These are phyloP conservation scores for Rafetus swinhoei DNA, from an alignment of 2,113 vertebrate species.

Conservation along the genomic window DNA sequence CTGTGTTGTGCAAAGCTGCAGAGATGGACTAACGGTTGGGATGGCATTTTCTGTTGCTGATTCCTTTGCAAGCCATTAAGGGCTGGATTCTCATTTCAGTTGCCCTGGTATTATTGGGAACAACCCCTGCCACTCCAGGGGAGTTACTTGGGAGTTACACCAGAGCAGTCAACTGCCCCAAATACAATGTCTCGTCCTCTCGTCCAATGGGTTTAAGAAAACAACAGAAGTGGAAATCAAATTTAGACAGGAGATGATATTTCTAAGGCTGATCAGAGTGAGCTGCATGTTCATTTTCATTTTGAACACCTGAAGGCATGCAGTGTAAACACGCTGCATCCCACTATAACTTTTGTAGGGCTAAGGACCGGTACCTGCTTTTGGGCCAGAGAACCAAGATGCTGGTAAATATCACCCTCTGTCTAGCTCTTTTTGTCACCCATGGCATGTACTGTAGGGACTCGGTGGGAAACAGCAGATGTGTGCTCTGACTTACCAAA, in stretches of 20 bases:
- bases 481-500: constrained; percentile 3
- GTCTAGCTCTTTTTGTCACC: neutral
- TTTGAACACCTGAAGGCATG: neutral
- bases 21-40: neutral
- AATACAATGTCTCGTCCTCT: neutral
- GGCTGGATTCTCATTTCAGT: neutral
- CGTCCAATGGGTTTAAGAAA: neutral
- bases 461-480: neutral
- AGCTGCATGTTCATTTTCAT: neutral
- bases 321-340: constrained; percentile 11
- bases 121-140: neutral
- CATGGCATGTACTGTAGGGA: neutral
- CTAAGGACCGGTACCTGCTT: neutral
- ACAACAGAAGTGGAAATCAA: neutral
- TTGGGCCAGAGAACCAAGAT: constrained; percentile 2
- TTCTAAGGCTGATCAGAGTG: constrained; percentile 2
- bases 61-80: neutral
- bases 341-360: neutral
- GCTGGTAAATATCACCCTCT: constrained; percentile 18
- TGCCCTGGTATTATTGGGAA: neutral
- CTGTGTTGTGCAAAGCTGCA: neutral
- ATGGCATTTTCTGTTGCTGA: fast-evolving
- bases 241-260: constrained; percentile 7
- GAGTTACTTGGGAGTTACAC: neutral
- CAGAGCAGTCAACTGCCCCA: neutral